Evolutionary conservation across 2,888 invertebrate species (phyloP).

Genomic region (Torymus aiolomorphi): DNA sequence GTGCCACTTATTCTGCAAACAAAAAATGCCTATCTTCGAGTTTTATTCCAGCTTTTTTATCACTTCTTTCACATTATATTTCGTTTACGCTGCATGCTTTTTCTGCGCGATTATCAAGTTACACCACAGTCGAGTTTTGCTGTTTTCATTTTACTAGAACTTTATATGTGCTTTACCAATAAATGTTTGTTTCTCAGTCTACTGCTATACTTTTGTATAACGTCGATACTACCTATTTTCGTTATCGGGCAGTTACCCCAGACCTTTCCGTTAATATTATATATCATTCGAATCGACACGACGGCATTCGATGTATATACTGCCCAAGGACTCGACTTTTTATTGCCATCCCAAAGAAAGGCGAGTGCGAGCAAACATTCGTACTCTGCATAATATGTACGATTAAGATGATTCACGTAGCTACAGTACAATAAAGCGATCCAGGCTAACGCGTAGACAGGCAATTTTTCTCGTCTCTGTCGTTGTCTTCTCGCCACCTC

Average conservation of each 20-base stretch:
- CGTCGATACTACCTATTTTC: not conserved
- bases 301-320: too few relatives aligned
- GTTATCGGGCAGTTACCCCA: constrained; percentile 17
- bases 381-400: not conserved
- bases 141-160: constrained; percentile 5
- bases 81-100: constrained; percentile 46
- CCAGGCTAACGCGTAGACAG: not conserved
- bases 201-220: constrained; percentile 10
- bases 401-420: constrained; percentile 1
- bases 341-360: not conserved
- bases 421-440: constrained; percentile 1
- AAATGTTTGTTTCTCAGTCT: constrained; percentile 37
- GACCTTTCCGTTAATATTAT: not conserved
- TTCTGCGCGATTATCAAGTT: constrained; percentile 21
- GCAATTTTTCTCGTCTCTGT: too few relatives aligned
- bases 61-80: constrained; percentile 30
- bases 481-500: too few relatives aligned
- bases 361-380: not conserved
- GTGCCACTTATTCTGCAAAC: constrained; percentile 50
- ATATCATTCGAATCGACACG: constrained; percentile 10
- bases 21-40: constrained; percentile 39
- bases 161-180: constrained; percentile 39
- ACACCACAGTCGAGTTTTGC: constrained; percentile 4
- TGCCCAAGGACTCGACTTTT: too few relatives aligned
- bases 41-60: constrained; percentile 36